Base-by-base conservation (phyloP, 2,113 vertebrate species). In the Gnathonemus longibarbis region DNA sequence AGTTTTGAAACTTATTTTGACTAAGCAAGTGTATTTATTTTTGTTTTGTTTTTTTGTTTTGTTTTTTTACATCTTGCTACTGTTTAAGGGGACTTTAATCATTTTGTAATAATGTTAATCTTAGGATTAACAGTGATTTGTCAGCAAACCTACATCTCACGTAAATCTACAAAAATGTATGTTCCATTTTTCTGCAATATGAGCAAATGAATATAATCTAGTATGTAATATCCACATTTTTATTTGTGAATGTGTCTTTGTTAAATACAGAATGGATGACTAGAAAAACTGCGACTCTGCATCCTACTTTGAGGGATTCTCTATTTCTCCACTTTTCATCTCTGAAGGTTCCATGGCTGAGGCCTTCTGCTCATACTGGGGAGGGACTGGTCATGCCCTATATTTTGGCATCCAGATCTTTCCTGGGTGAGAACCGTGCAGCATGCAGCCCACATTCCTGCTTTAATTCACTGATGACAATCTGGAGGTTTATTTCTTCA, bases 41-140 rank as follows among this genome's bases (percentile, higher is more conserved):
- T 50, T 27, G 0, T 87, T 87, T 31, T 56, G 53, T 62, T 5
- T 17, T 87, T 87, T 39, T 50, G 13, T 6, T 53, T 53, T 13
- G 13, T 49, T 70, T 49, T 70, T 88, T 88, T 85, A 89, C 42
- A 90, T 88, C 50, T 91, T 91, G 88, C 66, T 7, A 89, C 77
- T 91, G 84, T 89, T 88, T 87, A 45, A 92, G 62, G 31, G 56
- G 50, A 50, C 90, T 91, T 90, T 70, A 70, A 31, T 70, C 27
- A 80, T 10, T 92, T 93, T 93, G 87, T 93, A 83, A 89, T 89
- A 89, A 91, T 91, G 52, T 70, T 87, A 88, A 24, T 88, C 87
- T 90, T 90, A 90, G 48, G 70, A 92, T 48, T 56, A 85, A 84
- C 48, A 27, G 46, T 49, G 86, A 89, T 89, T 87, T 90, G 53